These are phyloP conservation scores for Geophilus truncorum DNA, from an alignment of 2,888 invertebrate species.

Conservation along the genomic window DNA sequence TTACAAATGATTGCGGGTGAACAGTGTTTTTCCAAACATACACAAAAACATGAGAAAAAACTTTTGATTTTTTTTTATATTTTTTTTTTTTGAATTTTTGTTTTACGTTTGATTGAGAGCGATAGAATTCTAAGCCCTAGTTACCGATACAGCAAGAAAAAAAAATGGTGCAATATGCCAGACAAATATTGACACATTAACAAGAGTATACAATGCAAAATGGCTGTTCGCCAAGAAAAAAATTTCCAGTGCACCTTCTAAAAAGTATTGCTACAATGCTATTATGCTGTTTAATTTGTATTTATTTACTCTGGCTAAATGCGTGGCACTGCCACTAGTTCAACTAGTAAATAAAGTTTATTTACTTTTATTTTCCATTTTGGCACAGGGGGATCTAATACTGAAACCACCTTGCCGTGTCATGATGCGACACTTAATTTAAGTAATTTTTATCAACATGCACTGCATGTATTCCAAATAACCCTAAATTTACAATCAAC, in stretches of 20 bases:
- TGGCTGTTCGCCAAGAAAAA: not conserved
- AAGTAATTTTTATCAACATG: not conserved
- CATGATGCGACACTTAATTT: not conserved
- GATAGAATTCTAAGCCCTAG: not conserved
- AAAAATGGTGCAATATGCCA: not conserved
- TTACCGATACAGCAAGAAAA: not conserved
- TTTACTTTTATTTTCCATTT: too few species aligned
- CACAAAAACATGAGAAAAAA: not conserved
- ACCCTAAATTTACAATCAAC: not conserved
- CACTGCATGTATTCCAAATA: not conserved
- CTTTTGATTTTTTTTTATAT: not conserved
- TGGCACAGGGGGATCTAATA: slow-evolving; percentile 8
- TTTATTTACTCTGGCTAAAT: not conserved
- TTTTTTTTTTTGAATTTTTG: too few species aligned
- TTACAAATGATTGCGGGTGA: not conserved
- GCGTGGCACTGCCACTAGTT: not conserved
- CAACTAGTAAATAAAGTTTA: too few species aligned
- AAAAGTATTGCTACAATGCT: slow-evolving; percentile 18
- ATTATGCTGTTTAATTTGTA: slow-evolving; percentile 3
- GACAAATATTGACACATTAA: not conserved
- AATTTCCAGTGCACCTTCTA: not conserved
- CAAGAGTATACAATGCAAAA: not conserved
- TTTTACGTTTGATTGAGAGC: not conserved
- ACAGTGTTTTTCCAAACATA: not conserved
- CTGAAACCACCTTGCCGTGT: slow-evolving; percentile 8